These are phyloP conservation scores for Oxytorus armatus DNA, from an alignment of 2,888 invertebrate genomes.

Conservation along the genomic window DNA sequence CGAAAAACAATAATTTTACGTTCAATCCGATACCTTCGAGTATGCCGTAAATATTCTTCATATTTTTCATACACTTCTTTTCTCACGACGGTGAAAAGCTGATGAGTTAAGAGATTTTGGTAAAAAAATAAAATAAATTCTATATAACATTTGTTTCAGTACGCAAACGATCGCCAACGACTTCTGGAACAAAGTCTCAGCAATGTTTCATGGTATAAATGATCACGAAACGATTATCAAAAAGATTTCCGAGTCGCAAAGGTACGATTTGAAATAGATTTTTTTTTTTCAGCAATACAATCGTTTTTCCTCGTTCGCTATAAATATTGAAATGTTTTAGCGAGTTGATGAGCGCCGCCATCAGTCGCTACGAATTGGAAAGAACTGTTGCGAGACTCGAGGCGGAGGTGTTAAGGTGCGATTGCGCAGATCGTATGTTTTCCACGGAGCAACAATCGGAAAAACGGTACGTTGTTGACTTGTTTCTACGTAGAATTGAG, in stretches of 20 bases:
- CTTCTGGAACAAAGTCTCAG: constrained; percentile 49
- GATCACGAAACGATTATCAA: constrained; percentile 49
- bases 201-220: constrained; percentile 48
- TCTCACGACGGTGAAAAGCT: too few relatives aligned
- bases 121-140: too few relatives aligned
- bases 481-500: background rate
- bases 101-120: too few relatives aligned
- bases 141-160: constrained; percentile 27
- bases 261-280: constrained; percentile 25
- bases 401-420: constrained; percentile 36
- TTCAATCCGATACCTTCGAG: too few relatives aligned
- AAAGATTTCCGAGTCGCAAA: constrained; percentile 49
- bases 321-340: constrained; percentile 29
- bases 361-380: constrained; percentile 45
- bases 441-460: constrained; percentile 10
- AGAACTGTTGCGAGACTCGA: constrained; percentile 47
- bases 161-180: constrained; percentile 24
- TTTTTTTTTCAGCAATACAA: background rate
- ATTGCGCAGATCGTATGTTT: constrained; percentile 23
- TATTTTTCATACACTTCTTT: too few relatives aligned
- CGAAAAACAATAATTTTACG: too few relatives aligned
- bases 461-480: constrained; percentile 25
- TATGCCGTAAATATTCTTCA: too few relatives aligned
- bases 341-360: constrained; percentile 43
- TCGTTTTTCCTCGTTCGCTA: background rate